Evolutionary conservation across 2,888 invertebrate genomes (phyloP), one percentile per base, ranked within the genome.

Genomic region (Pyrochroa serraticornis): DNA sequence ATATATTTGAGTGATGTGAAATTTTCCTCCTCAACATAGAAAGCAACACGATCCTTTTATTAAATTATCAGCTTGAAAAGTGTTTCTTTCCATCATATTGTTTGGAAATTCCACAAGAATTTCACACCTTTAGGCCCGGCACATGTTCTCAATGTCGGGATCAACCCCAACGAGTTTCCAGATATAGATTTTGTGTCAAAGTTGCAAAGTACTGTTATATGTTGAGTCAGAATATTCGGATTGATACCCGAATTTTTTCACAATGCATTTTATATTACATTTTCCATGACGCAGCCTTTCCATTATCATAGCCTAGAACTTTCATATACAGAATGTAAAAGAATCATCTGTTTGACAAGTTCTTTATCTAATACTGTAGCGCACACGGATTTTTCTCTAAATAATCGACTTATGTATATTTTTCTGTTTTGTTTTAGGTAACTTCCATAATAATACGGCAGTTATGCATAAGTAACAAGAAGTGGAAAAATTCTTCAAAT

Each of bases 181-280:
- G 57, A 62, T 62, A 65, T 65, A 58, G 65, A 65, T 65, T 65
- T 63, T 61, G 56, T 60, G 65, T 51, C 65, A 65, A 62, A 60
- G 42, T 48, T 55, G 43, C 43, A 51, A 51, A 51, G 50, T 50
- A 50, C 50, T 50, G 35, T 35, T 50, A 50, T 50, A 42, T 50
- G 36, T 50, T 50, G 36, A 42, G 35, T 50, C 50, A 43, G 43
- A 51, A 47, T 47, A 54, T 42, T 54, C 14, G 39, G 32, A 46
- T 39, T 54, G 54, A 47, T 54, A 12, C 39, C 32, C 30, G 10
- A 41, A 12, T 38, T 13, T 49, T 46, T 54, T 54, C 33, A 54
- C 34, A 54, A 44, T 54, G 41, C 53, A 36, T 42, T 50, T 8
- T 43, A 30, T 41, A 43, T 50, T 50, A 38, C 38, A 31, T 31